Conservation (phyloP, 2,888 invertebrate species). For the Melieria omissa region DNA sequence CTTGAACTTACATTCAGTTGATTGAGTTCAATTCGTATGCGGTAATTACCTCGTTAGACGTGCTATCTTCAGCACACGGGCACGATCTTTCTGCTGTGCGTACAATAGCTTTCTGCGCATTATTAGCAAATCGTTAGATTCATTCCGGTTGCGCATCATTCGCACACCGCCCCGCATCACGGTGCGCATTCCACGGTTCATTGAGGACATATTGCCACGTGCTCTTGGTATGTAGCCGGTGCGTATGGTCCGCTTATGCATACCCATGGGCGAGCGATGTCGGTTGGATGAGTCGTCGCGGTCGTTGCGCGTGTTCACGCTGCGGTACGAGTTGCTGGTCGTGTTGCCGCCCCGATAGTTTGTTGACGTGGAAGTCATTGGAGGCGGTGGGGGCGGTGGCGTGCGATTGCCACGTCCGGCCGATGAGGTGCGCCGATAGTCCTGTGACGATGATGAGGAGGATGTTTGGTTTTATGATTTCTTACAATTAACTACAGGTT, state of each 20-base stretch:
- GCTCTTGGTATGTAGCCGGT: constrained; percentile 61
- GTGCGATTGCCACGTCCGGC: constrained; percentile 61
- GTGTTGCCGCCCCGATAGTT: constrained; percentile 50
- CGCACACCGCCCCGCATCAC: constrained; percentile 57
- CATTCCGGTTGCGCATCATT: constrained; percentile 56
- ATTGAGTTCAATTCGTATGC: background rate
- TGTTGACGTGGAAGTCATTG: constrained; percentile 54
- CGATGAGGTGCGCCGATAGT: constrained; percentile 64
- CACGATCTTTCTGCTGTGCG: constrained; percentile 65
- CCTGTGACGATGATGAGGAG: constrained; percentile 65
- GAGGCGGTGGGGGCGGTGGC: constrained; percentile 62
- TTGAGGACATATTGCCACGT: constrained; percentile 55
- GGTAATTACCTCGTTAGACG: constrained; percentile 65
- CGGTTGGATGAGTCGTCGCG: constrained; percentile 55
- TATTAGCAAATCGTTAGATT: constrained; percentile 62
- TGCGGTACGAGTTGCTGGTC: constrained; percentile 51
- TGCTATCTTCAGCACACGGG: constrained; percentile 64
- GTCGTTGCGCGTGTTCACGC: constrained; percentile 48
- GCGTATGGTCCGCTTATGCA: constrained; percentile 62
- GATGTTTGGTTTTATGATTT: constrained; percentile 55
- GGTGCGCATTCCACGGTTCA: constrained; percentile 57
- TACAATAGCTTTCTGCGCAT: constrained; percentile 64
- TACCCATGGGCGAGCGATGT: constrained; percentile 64
- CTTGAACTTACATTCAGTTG: too few species aligned
- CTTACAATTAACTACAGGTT: constrained; percentile 21